Evolutionary conservation across 2,113 vertebrate species (phyloP).

Genomic region (Xenotilapia leptura): DNA sequence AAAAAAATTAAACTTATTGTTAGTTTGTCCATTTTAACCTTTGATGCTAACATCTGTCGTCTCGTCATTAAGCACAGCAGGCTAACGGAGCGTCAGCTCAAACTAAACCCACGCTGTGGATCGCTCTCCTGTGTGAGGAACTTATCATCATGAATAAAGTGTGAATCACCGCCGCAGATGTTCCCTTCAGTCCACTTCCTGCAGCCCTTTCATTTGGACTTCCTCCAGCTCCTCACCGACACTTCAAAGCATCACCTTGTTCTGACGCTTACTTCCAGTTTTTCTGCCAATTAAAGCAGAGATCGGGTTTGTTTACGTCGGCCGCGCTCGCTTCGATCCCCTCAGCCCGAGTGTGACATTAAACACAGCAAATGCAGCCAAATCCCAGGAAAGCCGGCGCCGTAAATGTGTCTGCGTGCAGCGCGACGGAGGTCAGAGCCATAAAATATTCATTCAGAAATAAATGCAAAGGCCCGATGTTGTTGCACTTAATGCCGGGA

Average conservation of each 20-base stretch:
- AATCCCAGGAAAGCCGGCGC: background rate
- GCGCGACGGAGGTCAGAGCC: background rate
- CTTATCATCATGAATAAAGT: background rate
- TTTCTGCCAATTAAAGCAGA: constrained; percentile 20
- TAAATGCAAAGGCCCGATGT: background rate
- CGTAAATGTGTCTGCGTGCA: background rate
- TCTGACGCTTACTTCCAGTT: background rate
- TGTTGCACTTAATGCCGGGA: background rate
- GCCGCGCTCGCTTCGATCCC: background rate
- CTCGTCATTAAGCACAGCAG: rapidly evolving
- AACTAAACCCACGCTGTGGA: background rate
- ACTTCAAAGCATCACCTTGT: background rate
- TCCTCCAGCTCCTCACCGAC: background rate
- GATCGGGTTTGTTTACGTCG: background rate
- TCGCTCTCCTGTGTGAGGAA: background rate
- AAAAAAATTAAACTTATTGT: background rate
- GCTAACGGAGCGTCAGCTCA: background rate
- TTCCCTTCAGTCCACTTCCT: background rate
- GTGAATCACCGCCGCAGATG: background rate
- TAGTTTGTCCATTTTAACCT: background rate
- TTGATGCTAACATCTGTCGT: rapidly evolving
- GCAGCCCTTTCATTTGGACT: background rate
- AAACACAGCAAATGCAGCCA: background rate
- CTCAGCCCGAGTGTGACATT: background rate
- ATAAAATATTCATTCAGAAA: background rate